Percentiles rank a stretch among this genome's conserved stretches.
Evolutionary conservation across 2,113 vertebrate species (phyloP).

Genomic region (Oncorhynchus kisutch): DNA sequence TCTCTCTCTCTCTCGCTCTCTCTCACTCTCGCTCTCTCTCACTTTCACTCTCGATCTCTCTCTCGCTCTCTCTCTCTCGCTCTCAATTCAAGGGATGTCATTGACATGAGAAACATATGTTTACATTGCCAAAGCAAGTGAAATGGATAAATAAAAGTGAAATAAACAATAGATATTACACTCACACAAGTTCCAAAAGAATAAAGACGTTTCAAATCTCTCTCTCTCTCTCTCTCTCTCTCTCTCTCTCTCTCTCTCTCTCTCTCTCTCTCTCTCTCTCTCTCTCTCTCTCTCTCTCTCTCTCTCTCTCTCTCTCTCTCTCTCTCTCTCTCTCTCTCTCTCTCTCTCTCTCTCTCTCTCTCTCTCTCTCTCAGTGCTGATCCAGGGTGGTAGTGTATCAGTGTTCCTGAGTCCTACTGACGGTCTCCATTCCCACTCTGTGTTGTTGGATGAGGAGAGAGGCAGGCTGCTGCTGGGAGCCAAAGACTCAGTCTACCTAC

Average conservation of each 20-base stretch:
- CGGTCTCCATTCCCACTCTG: constrained; percentile 87
- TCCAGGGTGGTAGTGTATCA: constrained; percentile 87
- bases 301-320: neutral
- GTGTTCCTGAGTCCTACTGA: constrained; percentile 85
- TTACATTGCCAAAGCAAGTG: no score
- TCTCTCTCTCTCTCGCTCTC: no score
- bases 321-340: neutral
- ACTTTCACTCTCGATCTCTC: no score
- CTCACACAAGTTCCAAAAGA: no score
- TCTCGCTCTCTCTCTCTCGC: no score
- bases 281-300: constrained; percentile 14
- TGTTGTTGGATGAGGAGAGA: constrained; percentile 93
- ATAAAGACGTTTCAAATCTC: no score
- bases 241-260: neutral
- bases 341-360: constrained; percentile 7
- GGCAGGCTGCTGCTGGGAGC: constrained; percentile 85
- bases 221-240: no score
- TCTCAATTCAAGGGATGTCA: no score
- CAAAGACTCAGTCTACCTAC: constrained; percentile 89
- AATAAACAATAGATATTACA: no score
- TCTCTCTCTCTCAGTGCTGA: constrained; percentile 77
- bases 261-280: constrained; percentile 14
- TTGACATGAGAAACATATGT: no score
- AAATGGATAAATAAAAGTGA: no score
- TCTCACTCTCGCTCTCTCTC: no score